Evolutionary conservation across 2,797 vertebrate genomes (phyloP), one percentile per base, ranked within the genome.

Genomic region (Sparidentex hasta): DNA sequence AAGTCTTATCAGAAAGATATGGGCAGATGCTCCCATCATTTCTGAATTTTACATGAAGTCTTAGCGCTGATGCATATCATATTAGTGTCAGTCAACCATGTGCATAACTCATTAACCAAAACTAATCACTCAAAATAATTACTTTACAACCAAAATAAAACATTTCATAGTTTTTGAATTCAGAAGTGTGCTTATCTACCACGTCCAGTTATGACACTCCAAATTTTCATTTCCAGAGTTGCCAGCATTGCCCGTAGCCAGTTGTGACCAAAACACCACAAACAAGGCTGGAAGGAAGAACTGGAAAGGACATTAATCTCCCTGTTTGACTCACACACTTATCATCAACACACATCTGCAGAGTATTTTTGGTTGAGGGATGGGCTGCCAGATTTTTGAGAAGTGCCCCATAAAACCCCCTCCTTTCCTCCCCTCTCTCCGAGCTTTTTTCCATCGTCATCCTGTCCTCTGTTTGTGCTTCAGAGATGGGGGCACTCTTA

Each of bases 401-500:
- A 68, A 54, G 73, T 17, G 27, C n/a, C 47, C 56, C 12, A 11
- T 27, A 6, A 48, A 61, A 46, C 21, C 16, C 44, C 16, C 20
- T 69, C 48, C 2, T 51, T 50, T 33, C 71, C 64, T 46, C 17
- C 0, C 41, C 23, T 48, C 27, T 65, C 23, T 48, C 18, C 3
- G 1, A 56, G 33, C 23, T 12, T 55, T 51, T 55, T 51, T 41
- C 44, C 55, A 11, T 48, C 17, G 1, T 44, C 52, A 27, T 23
- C 25, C 25, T 59, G 69, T 71, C 62, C 67, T 80, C 74, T 70
- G 65, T 59, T 46, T 59, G 71, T 67, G 41, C 23, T 13, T 52
- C 46, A 33, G 73, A 86, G 63, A 86, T 68, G 58, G 76, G 80
- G 79, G 43, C 71, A 67, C 80, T 71, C 48, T 68, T 62, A 72